phyloP scores from a whole-genome alignment of 2,888 invertebrate genomes.

The Archaeoteleia sp. region DNA sequence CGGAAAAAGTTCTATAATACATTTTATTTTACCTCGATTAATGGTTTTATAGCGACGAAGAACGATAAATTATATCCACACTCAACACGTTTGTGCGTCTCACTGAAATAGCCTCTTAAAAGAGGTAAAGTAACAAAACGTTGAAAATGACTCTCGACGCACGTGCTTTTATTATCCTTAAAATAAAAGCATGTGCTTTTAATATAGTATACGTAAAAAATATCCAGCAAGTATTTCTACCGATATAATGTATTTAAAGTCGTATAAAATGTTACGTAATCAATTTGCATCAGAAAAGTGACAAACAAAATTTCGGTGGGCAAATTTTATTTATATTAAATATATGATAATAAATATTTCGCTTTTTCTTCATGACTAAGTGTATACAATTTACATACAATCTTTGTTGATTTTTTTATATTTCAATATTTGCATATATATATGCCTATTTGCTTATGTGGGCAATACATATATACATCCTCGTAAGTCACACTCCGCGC shows the following conservation, averaged over 20 bases:
- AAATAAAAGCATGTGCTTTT: too few relatives aligned
- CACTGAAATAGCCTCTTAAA: conserved; percentile 8
- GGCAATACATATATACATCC: conserved; percentile 15
- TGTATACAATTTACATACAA: conserved; percentile 1
- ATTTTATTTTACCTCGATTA: conserved; percentile 5
- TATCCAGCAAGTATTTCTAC: too few relatives aligned
- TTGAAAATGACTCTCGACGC: background rate
- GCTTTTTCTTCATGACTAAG: too few relatives aligned
- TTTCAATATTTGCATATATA: conserved; percentile 7
- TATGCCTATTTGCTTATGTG: conserved; percentile 26
- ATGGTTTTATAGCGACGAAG: conserved; percentile 4
- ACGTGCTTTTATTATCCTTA: too few relatives aligned
- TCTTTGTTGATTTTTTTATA: background rate
- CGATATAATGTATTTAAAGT: too few relatives aligned
- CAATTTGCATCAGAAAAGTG: too few relatives aligned
- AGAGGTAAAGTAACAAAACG: conserved; percentile 1
- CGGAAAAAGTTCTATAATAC: too few relatives aligned
- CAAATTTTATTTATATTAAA: too few relatives aligned
- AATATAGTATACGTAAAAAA: too few relatives aligned
- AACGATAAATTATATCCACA: conserved; percentile 17
- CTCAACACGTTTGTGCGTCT: conserved; percentile 11
- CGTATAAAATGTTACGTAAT: too few relatives aligned
- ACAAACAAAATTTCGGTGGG: too few relatives aligned
- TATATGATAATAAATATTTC: too few relatives aligned
- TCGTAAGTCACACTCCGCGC: conserved; percentile 28